Conservation (phyloP, 2,888 invertebrate genomes). For the Synergus itoensis region DNA sequence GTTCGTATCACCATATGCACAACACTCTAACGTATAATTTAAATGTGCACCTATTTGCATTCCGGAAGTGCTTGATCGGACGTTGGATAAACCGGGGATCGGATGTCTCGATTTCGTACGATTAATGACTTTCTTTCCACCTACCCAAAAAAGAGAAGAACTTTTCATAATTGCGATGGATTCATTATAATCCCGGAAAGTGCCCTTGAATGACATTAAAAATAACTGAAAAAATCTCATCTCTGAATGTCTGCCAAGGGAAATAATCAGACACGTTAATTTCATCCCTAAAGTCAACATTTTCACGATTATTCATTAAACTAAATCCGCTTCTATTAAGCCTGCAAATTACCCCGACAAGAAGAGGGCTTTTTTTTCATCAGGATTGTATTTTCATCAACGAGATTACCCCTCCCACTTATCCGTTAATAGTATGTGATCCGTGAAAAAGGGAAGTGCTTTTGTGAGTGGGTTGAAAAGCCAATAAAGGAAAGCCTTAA, state of each 20-base stretch:
- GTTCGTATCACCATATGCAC: conserved; percentile 16
- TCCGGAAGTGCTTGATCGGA: conserved; percentile 63
- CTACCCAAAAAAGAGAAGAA: neutral
- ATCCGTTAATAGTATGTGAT: neutral
- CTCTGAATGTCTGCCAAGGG: neutral
- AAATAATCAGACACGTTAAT: neutral
- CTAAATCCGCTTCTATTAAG: neutral
- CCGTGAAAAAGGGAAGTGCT: conserved; percentile 16
- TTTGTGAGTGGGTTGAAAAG: conserved; percentile 33
- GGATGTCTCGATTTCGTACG: conserved; percentile 52
- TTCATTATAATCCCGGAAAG: neutral
- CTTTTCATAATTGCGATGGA: neutral
- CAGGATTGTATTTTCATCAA: neutral
- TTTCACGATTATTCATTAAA: neutral
- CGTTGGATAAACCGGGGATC: conserved; percentile 59
- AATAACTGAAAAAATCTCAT: neutral
- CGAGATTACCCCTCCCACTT: neutral
- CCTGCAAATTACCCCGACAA: neutral
- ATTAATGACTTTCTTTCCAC: conserved; percentile 36
- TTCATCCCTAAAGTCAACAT: neutral
- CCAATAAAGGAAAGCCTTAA: neutral
- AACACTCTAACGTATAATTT: conserved; percentile 28
- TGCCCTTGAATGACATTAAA: too few species aligned
- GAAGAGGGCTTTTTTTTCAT: neutral
- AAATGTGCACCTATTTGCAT: conserved; percentile 57